Percentiles rank a stretch among this genome's conserved stretches.
Evolutionary conservation across 1,140 invertebrate species (phyloP).

Genomic region (Araneus ventricosus): DNA sequence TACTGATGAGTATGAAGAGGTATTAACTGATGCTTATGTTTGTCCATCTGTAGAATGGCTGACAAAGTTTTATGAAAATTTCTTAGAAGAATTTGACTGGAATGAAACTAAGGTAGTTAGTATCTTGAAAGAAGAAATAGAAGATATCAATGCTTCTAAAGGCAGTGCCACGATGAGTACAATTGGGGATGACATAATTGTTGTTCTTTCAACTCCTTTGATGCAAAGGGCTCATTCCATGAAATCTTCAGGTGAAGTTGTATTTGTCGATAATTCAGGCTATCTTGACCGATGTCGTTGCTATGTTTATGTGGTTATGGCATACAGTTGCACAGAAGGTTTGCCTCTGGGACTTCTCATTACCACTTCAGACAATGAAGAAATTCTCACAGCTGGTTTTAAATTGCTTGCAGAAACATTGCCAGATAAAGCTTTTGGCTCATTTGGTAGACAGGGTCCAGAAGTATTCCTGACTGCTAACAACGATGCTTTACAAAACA

Average conservation of each 20-base stretch:
- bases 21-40: conserved; percentile 59
- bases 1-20: conserved; percentile 69
- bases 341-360: conserved; percentile 67
- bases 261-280: conserved; percentile 71
- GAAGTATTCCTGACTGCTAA: conserved; percentile 70
- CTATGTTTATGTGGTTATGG: conserved; percentile 63
- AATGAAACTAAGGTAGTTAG: conserved; percentile 58
- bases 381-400: conserved; percentile 61
- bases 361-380: conserved; percentile 66
- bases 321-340: conserved; percentile 65
- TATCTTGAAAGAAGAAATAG: conserved; percentile 67
- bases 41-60: conserved; percentile 59
- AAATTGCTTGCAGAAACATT: conserved; percentile 62
- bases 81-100: conserved; percentile 64
- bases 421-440: conserved; percentile 68
- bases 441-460: conserved; percentile 51
- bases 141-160: conserved; percentile 70
- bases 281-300: conserved; percentile 61
- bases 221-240: conserved; percentile 71
- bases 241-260: conserved; percentile 70
- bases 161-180: conserved; percentile 57
- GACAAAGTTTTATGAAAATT: conserved; percentile 42
- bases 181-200: conserved; percentile 53
- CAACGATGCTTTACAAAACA: conserved; percentile 54
- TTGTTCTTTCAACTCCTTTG: conserved; percentile 57